Conservation (phyloP, 2,113 vertebrate species). For the Syrmaticus mikado region DNA sequence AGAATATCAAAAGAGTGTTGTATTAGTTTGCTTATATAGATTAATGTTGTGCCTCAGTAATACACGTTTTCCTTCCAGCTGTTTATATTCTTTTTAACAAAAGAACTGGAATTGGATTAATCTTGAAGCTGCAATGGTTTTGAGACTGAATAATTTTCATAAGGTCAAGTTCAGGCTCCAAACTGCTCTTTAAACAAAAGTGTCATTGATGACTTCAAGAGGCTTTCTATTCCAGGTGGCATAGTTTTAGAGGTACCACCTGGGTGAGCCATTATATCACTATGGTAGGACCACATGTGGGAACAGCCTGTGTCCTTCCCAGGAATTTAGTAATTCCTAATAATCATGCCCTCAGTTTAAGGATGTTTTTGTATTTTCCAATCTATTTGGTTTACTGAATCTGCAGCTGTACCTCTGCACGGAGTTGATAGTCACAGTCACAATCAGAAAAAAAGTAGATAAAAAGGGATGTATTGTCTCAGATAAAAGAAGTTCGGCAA, state of each 20-base stretch:
- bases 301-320: neutral
- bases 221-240: rapidly evolving
- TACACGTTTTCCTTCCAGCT: slow-evolving; percentile 20
- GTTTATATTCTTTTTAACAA: slow-evolving; percentile 10
- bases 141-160: neutral
- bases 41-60: slow-evolving; percentile 40
- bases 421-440: neutral
- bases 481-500: neutral
- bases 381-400: neutral
- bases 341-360: neutral
- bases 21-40: slow-evolving; percentile 41
- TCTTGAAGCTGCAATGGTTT: neutral
- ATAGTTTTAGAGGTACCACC: rapidly evolving
- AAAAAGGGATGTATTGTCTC: neutral
- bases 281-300: too few relatives aligned
- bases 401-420: neutral
- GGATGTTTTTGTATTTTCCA: neutral
- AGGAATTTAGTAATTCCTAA: neutral
- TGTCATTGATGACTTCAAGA: neutral
- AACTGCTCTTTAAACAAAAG: neutral
- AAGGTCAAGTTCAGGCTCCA: neutral
- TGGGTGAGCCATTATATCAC: rapidly evolving
- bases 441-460: neutral
- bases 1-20: slow-evolving; percentile 12
- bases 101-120: slow-evolving; percentile 10